Evolutionary conservation across 2,113 vertebrate species (phyloP).

Genomic region (Archocentrus centrarchus): DNA sequence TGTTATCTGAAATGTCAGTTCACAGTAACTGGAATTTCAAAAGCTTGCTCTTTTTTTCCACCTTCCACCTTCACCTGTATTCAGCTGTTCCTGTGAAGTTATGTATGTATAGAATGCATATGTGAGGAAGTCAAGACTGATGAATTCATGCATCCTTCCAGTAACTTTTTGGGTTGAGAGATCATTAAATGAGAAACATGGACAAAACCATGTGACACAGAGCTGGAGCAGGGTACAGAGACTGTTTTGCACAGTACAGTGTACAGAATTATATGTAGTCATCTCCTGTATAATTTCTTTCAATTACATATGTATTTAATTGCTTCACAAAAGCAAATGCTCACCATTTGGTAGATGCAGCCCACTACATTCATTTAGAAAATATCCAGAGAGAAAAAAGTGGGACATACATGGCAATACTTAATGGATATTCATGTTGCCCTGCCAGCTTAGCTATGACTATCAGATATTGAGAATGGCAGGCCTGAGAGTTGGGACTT

Average conservation of each 20-base stretch:
- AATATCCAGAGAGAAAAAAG: conserved; percentile 10
- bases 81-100: not conserved
- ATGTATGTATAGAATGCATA: not conserved
- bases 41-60: not conserved
- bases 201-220: conserved; percentile 19
- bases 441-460: conserved; percentile 12
- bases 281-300: not conserved
- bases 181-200: conserved; percentile 1
- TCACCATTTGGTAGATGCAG: not conserved
- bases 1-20: not conserved
- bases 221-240: conserved; percentile 4
- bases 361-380: not conserved
- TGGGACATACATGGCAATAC: conserved; percentile 16
- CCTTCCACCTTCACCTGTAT: not conserved
- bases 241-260: not conserved
- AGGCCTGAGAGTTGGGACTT: conserved; percentile 57
- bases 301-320: not conserved
- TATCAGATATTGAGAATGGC: conserved; percentile 48
- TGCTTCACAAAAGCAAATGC: conserved; percentile 9
- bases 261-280: not conserved
- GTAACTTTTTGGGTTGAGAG: not conserved
- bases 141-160: not conserved
- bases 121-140: not conserved
- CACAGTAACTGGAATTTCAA: not conserved
- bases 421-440: conserved; percentile 41